Conservation (phyloP, 2,888 invertebrate species). For the Agrochola macilenta region DNA sequence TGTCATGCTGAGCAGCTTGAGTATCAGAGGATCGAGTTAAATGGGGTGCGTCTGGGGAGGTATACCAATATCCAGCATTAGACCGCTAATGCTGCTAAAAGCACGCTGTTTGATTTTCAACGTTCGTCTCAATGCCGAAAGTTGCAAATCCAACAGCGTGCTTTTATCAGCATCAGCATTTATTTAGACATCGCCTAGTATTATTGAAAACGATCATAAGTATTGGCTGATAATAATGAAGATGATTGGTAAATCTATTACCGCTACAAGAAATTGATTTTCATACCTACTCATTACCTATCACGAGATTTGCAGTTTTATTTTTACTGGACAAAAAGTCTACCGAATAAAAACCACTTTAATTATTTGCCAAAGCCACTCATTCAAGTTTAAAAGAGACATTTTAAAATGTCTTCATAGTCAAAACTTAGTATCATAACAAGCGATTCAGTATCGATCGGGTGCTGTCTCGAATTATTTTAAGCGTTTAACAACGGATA, state of each 20-base stretch:
- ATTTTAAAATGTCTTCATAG: not conserved
- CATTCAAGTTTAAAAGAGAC: too few relatives aligned
- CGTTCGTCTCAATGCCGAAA: not conserved
- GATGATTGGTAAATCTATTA: not conserved
- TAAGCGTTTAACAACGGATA: constrained; percentile 19
- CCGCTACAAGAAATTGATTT: not conserved
- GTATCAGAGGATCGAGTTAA: not conserved
- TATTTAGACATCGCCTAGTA: not conserved
- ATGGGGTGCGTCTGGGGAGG: not conserved
- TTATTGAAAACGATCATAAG: not conserved
- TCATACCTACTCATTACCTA: too few relatives aligned
- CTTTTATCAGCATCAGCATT: not conserved
- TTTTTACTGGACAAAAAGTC: not conserved
- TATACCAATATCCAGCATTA: not conserved
- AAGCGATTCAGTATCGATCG: constrained; percentile 33
- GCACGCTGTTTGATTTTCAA: not conserved
- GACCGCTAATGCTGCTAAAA: too few relatives aligned
- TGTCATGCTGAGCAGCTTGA: not conserved
- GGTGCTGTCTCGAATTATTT: constrained; percentile 16
- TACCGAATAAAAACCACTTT: not conserved
- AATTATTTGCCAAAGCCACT: not conserved
- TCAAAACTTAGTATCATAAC: not conserved
- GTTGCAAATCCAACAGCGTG: not conserved
- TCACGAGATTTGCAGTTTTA: not conserved
- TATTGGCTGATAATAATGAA: not conserved